A percentile compares a stretch with the other conserved stretches of the same genome.
Evolutionary conservation across 2,888 invertebrate genomes (phyloP).

Genomic region (Eupithecia insigniata): DNA sequence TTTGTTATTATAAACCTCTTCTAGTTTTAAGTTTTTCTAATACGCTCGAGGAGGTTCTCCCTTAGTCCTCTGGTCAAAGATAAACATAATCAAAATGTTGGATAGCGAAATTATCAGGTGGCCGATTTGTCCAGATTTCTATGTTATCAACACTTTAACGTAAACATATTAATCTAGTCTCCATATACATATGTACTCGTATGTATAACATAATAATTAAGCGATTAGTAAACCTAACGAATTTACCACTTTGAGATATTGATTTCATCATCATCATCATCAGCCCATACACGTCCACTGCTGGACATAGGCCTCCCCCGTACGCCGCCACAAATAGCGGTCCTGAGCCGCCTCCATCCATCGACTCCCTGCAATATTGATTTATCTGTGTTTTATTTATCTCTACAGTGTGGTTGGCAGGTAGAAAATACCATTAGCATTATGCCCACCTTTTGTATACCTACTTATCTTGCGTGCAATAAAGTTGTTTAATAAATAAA

Average conservation of each 20-base stretch:
- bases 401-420: no score
- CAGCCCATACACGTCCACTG: no score
- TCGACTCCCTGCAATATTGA: no score
- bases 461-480: neutral
- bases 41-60: neutral
- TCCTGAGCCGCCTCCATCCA: no score
- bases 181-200: no score
- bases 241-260: neutral
- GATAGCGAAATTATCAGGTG: conserved; percentile 2
- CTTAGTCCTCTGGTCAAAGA: neutral
- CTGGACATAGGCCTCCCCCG: no score
- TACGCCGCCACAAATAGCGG: no score
- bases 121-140: neutral
- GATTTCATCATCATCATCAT: no score
- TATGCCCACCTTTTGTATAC: no score
- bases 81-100: neutral
- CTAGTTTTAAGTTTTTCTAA: neutral
- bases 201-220: no score
- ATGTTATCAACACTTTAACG: neutral
- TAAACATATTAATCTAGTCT: neutral
- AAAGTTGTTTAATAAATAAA: neutral
- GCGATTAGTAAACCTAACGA: neutral
- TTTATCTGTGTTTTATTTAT: no score
- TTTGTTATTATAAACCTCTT: neutral
- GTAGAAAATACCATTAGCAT: no score